These are phyloP conservation scores for Schizothorax lantsangensis DNA, from an alignment of 2,797 vertebrate genomes.

Conservation along the genomic window DNA sequence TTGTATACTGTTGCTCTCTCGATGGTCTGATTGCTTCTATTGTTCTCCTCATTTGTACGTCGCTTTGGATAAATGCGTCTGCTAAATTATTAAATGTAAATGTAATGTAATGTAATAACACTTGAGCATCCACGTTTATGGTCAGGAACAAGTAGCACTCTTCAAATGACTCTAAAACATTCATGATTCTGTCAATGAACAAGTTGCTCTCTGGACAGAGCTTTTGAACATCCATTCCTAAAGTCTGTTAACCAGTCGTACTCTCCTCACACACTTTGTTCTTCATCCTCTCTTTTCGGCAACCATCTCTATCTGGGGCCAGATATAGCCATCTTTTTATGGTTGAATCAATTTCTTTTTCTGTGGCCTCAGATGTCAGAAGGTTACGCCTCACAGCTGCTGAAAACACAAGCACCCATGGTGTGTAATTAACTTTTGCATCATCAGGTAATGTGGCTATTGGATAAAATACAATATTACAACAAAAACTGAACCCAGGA, in stretches of 20 bases:
- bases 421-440: not conserved
- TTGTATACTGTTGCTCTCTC: no score
- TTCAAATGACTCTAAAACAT: no score
- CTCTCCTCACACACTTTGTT: not conserved
- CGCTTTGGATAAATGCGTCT: no score
- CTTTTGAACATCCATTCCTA: not conserved
- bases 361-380: conserved; percentile 21
- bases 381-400: conserved; percentile 19
- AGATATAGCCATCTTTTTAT: conserved; percentile 28
- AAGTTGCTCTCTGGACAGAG: not conserved
- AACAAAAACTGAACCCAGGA: no score
- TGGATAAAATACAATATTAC: no score
- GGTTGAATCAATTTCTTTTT: conserved; percentile 13
- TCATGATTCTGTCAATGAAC: not conserved
- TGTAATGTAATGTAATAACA: no score
- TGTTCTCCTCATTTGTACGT: no score
- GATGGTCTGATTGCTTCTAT: no score
- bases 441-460: not conserved
- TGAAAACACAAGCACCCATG: not conserved
- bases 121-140: no score
- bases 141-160: no score
- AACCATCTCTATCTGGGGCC: conserved; percentile 36
- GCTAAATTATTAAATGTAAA: no score
- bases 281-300: conserved; percentile 21
- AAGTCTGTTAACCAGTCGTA: not conserved